A percentile compares a stretch with the other conserved stretches of the same genome.
These are phyloP conservation scores for Cairina moschata DNA, from an alignment of 2,113 vertebrate genomes.

Conservation along the genomic window DNA sequence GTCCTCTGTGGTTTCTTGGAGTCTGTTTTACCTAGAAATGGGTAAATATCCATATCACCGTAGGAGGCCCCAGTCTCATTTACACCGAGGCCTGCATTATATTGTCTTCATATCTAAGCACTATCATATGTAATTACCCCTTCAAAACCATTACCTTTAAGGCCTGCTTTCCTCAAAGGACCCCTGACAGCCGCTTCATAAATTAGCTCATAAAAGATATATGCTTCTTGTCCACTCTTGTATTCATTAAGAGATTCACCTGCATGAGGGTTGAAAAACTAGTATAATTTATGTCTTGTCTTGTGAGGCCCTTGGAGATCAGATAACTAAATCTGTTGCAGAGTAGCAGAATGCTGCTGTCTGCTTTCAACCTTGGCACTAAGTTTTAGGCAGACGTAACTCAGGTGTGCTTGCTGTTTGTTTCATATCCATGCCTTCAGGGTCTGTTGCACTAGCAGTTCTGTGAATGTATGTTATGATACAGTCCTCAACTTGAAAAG, in stretches of 20 bases:
- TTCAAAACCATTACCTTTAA: not conserved
- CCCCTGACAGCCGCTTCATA: not conserved
- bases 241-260: not conserved
- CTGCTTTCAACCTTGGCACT: not conserved
- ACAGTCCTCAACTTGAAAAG: not conserved
- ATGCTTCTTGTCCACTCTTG: not conserved
- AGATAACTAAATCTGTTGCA: not conserved
- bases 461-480: not conserved
- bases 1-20: not conserved
- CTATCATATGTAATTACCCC: not conserved
- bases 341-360: not conserved
- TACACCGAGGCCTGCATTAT: not conserved
- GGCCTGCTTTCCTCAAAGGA: not conserved
- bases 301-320: not conserved
- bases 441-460: not conserved
- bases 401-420: not conserved
- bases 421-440: not conserved
- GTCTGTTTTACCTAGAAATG: conserved; percentile 3
- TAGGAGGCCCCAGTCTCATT: conserved; percentile 9
- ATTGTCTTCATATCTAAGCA: not conserved
- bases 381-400: not conserved
- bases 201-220: not conserved
- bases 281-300: not conserved
- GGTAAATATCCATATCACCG: not conserved
- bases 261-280: not conserved